Percentiles rank a stretch among this genome's conserved stretches.
Conservation (phyloP, 2,888 invertebrate species). For the Lasioglossum villosulum region DNA sequence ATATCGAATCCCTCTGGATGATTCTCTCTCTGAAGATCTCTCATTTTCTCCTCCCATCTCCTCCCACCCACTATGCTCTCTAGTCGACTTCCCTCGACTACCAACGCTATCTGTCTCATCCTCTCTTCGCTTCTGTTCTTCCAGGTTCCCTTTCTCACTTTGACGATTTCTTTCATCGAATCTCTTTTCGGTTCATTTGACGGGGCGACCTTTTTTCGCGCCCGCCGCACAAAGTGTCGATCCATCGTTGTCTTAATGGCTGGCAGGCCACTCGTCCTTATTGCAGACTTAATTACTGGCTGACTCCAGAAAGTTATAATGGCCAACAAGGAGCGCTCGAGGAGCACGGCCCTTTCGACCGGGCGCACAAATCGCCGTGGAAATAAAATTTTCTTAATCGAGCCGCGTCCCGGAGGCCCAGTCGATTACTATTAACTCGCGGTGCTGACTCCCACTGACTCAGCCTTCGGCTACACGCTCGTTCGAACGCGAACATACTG, state of each 20-base stretch:
- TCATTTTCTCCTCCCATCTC: constrained; percentile 33
- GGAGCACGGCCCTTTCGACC: constrained; percentile 62
- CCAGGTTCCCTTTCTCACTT: constrained; percentile 67
- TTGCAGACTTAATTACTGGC: constrained; percentile 84
- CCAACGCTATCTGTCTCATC: constrained; percentile 35
- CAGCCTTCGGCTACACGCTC: neutral
- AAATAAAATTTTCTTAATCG: constrained; percentile 70
- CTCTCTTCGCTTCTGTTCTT: neutral
- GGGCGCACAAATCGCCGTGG: constrained; percentile 70
- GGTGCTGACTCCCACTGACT: neutral
- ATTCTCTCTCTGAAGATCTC: constrained; percentile 34
- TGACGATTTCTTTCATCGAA: constrained; percentile 83
- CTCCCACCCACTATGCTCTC: neutral
- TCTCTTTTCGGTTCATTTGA: constrained; percentile 83
- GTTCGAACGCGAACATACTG: neutral
- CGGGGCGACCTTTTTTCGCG: constrained; percentile 79
- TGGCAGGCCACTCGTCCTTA: constrained; percentile 83
- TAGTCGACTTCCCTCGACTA: constrained; percentile 13
- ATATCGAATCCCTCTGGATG: constrained; percentile 57
- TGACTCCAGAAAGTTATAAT: constrained; percentile 84
- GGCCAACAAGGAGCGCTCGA: constrained; percentile 80
- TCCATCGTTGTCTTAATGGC: constrained; percentile 82
- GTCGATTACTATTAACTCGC: neutral
- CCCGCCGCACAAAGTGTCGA: constrained; percentile 82
- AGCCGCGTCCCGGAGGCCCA: constrained; percentile 25